A percentile compares a stretch with the other conserved stretches of the same genome.
phyloP scores from a whole-genome alignment of 2,113 vertebrate species.

The Protobothrops flavoviridis region DNA sequence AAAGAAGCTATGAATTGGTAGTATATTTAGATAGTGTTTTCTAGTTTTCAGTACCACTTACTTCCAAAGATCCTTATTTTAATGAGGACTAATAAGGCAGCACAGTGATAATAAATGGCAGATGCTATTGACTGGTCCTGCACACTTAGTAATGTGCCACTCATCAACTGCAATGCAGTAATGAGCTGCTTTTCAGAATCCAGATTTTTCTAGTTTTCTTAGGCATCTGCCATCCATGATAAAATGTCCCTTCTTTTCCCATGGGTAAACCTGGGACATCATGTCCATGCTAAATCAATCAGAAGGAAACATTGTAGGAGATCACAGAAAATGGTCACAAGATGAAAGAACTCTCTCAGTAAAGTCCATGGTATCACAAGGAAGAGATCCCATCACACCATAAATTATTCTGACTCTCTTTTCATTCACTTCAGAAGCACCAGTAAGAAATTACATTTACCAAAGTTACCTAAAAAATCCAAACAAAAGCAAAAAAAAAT shows the following conservation, averaged over 20 bases:
- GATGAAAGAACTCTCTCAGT: background rate
- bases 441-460: background rate
- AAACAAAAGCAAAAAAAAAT: background rate
- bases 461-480: background rate
- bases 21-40: background rate
- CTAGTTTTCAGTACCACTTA: background rate
- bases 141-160: background rate
- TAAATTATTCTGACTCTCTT: background rate
- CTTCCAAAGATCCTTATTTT: background rate
- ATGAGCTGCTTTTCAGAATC: background rate
- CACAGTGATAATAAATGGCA: background rate
- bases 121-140: background rate
- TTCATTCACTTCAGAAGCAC: background rate
- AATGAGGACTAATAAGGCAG: background rate
- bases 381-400: background rate
- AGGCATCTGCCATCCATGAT: background rate
- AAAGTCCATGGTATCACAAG: background rate
- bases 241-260: background rate
- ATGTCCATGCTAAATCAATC: background rate
- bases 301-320: background rate
- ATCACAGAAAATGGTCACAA: background rate
- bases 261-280: background rate
- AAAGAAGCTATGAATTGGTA: background rate
- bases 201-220: background rate
- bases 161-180: background rate